These are phyloP conservation scores for Samia ricini DNA, from an alignment of 1,140 invertebrate genomes.

Conservation along the genomic window DNA sequence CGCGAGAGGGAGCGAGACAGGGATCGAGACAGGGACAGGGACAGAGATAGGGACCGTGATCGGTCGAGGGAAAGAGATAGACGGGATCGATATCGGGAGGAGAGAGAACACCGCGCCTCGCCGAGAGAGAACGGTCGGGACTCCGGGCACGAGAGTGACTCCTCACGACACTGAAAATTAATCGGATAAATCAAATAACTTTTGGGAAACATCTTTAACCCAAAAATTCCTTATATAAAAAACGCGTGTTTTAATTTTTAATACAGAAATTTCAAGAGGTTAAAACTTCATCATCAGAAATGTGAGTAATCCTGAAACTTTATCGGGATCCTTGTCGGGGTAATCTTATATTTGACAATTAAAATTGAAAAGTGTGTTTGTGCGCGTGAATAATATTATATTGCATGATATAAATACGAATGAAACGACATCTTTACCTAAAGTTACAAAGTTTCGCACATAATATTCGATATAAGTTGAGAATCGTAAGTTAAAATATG, in stretches of 20 bases:
- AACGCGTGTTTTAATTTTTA: too few species aligned
- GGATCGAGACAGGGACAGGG: conserved; percentile 42
- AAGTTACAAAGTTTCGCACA: conserved; percentile 43
- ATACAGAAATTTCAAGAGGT: too few species aligned
- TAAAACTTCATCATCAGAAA: too few species aligned
- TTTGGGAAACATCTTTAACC: too few species aligned
- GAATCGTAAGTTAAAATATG: conserved; percentile 45
- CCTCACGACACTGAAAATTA: conserved; percentile 68
- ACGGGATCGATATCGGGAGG: conserved; percentile 58
- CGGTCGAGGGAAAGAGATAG: conserved; percentile 40
- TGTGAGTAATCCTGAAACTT: too few species aligned
- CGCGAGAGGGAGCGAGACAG: conserved; percentile 39
- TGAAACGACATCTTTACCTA: conserved; percentile 53
- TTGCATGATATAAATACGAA: background rate
- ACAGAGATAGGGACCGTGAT: conserved; percentile 51
- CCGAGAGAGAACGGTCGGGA: conserved; percentile 71
- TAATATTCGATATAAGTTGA: conserved; percentile 25
- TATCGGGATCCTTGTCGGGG: background rate
- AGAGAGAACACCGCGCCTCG: conserved; percentile 67
- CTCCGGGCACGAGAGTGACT: conserved; percentile 75
- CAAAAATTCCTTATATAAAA: too few species aligned
- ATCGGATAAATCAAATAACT: too few species aligned
- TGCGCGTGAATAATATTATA: background rate
- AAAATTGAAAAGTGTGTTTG: conserved; percentile 4
- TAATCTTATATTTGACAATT: too few species aligned